Percentiles rank a stretch among this genome's conserved stretches.
Evolutionary conservation across 2,888 invertebrate genomes (phyloP).

Genomic region (Eupithecia tripunctaria): DNA sequence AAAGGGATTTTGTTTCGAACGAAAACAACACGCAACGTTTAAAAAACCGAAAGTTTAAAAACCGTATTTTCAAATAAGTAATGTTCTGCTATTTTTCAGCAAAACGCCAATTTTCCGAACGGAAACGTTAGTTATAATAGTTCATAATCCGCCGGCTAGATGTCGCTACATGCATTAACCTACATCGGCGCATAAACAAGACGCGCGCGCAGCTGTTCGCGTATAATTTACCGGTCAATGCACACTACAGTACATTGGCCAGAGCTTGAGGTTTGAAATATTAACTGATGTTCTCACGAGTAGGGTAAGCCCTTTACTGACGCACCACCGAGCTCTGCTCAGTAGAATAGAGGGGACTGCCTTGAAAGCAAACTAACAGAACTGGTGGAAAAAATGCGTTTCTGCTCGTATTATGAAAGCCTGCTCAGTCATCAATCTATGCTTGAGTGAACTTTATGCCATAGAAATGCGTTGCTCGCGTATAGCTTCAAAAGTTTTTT

Average conservation of each 20-base stretch:
- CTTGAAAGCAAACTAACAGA: neutral
- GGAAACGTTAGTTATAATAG: slow-evolving; percentile 58
- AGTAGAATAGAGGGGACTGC: neutral
- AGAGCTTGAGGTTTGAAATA: slow-evolving; percentile 22
- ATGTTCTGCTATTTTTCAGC: neutral
- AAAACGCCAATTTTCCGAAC: slow-evolving; percentile 33
- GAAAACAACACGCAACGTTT: neutral
- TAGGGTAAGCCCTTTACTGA: neutral
- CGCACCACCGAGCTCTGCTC: neutral
- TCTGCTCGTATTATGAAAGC: too few relatives aligned
- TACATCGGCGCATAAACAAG: slow-evolving; percentile 62
- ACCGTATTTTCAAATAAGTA: neutral
- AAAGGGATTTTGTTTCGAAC: neutral
- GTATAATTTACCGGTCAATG: slow-evolving; percentile 64
- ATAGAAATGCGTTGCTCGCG: too few relatives aligned
- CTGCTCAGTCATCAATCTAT: too few relatives aligned
- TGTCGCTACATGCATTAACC: slow-evolving; percentile 75
- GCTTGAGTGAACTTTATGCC: too few relatives aligned
- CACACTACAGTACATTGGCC: slow-evolving; percentile 43
- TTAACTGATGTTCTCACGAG: neutral
- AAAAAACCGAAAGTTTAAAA: neutral
- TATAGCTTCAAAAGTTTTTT: neutral
- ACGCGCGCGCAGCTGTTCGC: slow-evolving; percentile 66
- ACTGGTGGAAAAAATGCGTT: neutral
- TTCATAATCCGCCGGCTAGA: slow-evolving; percentile 63